Base-by-base conservation (phyloP, 2,797 vertebrate species). In the Eleutherodactylus coqui region DNA sequence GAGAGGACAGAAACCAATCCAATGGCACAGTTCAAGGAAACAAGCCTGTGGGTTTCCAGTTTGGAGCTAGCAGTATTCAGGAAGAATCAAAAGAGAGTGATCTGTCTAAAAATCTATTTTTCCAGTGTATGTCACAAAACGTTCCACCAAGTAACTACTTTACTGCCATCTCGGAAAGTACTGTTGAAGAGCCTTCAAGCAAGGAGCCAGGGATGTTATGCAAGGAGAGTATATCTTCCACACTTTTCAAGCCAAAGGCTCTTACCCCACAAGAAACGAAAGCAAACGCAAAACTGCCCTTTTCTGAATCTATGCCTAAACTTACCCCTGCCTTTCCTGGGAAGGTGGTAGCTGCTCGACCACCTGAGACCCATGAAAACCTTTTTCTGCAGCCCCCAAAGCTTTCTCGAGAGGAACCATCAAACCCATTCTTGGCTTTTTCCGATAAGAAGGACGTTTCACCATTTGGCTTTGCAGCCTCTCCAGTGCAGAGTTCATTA, bases 91-190 rank as follows among this genome's bases (percentile, higher is more conserved):
- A 96, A 92, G 96, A 97, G 89, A 90, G 94, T 79, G 94, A 95
- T 90, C 82, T 94, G 9, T 96, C 96, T 51, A 96, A 98, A 93
- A 99, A 99, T 93, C 94, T 99, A 88, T 99, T 99, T 96, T 98
- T 99, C 93, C 97, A 99, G 85, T 99, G 97, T 91, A 99, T 99
- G 98, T 96, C 96, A 82, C 96, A 99, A 93, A 95, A 93, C 88
- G 94, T 96, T 90, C 91, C 96, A 82, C 96, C 96, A 91, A 96
- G 93, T 92, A 98, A 96, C 93, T 99, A 97, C 91, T 99, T 99
- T 89, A 96, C 95, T 0, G 91, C 96, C 4, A 94, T 98, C 92
- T 98, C 98, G 19, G 97, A 98, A 92, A 96, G 94, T 91, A 90
- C 97, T 87, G 92, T 88, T 85, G 98, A 98, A 90, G 96, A 97